phyloP scores from a whole-genome alignment of 2,888 invertebrate species.

The Osedax frankpressi region DNA sequence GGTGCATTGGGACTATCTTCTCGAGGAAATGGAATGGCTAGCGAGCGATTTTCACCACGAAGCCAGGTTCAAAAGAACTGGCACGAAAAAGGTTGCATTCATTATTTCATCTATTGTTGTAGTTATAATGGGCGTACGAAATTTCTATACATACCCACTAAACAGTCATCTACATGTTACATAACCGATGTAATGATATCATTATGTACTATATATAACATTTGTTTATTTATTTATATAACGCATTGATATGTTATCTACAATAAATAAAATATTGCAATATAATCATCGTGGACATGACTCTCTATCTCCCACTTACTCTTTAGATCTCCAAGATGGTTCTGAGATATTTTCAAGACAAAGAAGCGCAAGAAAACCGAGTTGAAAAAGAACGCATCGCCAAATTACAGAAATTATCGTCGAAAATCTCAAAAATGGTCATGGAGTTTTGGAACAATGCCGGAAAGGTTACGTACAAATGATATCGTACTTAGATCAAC shows the following conservation, averaged over 20 bases:
- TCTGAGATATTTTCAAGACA: constrained; percentile 39
- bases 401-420: constrained; percentile 70
- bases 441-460: constrained; percentile 89
- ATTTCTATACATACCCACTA: too few relatives aligned
- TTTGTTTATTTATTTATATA: too few relatives aligned
- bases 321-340: constrained; percentile 42
- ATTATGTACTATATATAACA: too few relatives aligned
- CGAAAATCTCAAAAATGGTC: constrained; percentile 80
- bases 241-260: too few relatives aligned
- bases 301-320: too few relatives aligned
- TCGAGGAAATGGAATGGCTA: constrained; percentile 98
- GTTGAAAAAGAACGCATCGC: constrained; percentile 83
- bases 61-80: constrained; percentile 90
- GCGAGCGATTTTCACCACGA: constrained; percentile 94
- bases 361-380: constrained; percentile 68
- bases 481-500: too few relatives aligned
- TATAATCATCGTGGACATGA: too few relatives aligned
- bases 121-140: too few relatives aligned
- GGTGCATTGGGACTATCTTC: constrained; percentile 92
- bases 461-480: constrained; percentile 77
- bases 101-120: too few relatives aligned
- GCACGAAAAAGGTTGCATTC: constrained; percentile 51
- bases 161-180: neutral
- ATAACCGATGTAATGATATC: too few relatives aligned
- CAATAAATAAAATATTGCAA: too few relatives aligned